Evolutionary conservation across 1,140 invertebrate genomes (phyloP).

Genomic region (Megalonaias nervosa): DNA sequence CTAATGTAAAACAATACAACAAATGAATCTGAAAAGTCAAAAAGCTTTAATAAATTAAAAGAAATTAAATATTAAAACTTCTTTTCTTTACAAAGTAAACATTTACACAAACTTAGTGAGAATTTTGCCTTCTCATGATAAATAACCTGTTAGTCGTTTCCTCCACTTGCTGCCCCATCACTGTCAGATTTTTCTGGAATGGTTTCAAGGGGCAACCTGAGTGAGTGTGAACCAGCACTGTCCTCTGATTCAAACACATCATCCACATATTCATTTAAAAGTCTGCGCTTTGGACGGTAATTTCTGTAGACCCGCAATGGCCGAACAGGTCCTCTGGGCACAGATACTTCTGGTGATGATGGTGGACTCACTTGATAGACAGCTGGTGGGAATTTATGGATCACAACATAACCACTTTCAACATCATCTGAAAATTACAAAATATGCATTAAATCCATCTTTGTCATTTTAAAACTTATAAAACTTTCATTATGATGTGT

Average conservation of each 20-base stretch:
- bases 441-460: not conserved
- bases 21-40: no score
- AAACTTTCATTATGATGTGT: no score
- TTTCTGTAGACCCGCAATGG: not conserved
- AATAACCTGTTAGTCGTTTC: not conserved
- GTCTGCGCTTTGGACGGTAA: conserved; percentile 27
- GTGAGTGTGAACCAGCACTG: conserved; percentile 20
- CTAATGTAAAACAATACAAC: no score
- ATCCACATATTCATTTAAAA: conserved; percentile 33
- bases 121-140: no score
- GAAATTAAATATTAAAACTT: no score
- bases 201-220: conserved; percentile 14
- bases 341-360: not conserved
- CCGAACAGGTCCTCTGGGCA: not conserved
- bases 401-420: conserved; percentile 35
- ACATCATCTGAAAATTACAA: conserved; percentile 9
- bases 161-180: not conserved
- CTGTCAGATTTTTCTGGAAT: conserved; percentile 21
- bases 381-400: conserved; percentile 26
- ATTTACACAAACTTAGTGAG: no score
- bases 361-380: not conserved
- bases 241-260: conserved; percentile 37
- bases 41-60: no score
- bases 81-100: no score
- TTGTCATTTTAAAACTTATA: no score